Base-by-base conservation (phyloP, 1,140 invertebrate species). In the Hydropsyche tenuis region DNA sequence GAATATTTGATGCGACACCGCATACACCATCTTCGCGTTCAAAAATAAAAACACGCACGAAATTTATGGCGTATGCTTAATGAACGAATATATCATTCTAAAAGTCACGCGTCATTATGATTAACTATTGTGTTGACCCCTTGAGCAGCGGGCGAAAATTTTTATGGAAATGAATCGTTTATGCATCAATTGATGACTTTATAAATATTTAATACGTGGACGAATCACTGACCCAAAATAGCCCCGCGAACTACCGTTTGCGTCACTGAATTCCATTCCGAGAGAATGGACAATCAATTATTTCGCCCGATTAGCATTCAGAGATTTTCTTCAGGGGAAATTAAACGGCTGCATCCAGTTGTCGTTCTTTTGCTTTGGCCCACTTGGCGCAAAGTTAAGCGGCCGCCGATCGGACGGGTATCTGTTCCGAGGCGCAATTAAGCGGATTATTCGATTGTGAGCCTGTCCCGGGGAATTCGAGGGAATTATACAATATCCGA, bases 161-260 rank as follows among this genome's bases (percentile, higher is more conserved):
- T 53, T 53, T 60, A 60, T 60, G 56, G 56, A 60, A 60, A 60
- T 60, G 18, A 60, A 60, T 60, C 56, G 22, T 48, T 48, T 48
- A 48, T 48, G 45, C 45, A 48, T n/a, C 45, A 12, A 48, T 48
- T 48, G 16, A 48, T 48, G 16, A 48, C 16, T n/a, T n/a, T 48
- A 60, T 25, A 60, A 22, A 60, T 56, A 56, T 56, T 56, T 22
- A 60, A 60, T 12, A 25, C 22, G 56, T 23, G 23, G 45, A 6
- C 56, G 56, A 60, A 60, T 25, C 20, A 23, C 22, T 25, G 48
- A 53, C 20, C 48, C 48, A 20, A 53, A 53, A 53, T 18, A 53
- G 30, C 48, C n/a, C 48, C n/a, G 48, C 16, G n/a, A 7, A 20
- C 16, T 60, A 23, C 9, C 20, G 22, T 60, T 60, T 60, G 56